phyloP scores from a whole-genome alignment of 2,113 vertebrate species.

The Ursus arctos region DNA sequence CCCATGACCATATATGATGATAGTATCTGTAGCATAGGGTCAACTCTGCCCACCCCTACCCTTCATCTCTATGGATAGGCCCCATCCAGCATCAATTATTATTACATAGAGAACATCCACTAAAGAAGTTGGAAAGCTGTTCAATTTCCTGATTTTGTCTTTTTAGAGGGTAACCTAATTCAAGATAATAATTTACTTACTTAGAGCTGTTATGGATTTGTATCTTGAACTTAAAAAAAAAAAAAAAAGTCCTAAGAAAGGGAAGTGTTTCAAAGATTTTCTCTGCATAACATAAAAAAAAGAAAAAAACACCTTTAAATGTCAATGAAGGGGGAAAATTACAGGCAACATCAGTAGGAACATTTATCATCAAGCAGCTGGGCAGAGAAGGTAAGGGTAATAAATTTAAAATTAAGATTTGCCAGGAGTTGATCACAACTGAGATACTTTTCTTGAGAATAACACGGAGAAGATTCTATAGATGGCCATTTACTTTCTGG shows the following conservation, averaged over 20 bases:
- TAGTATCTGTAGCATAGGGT: background rate
- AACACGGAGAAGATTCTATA: background rate
- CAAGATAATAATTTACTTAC: background rate
- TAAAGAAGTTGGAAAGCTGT: background rate
- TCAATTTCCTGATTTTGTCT: background rate
- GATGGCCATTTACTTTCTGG: background rate
- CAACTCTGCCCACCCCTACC: background rate
- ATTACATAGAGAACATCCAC: background rate
- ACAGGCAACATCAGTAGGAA: background rate
- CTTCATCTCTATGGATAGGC: background rate
- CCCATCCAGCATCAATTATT: background rate
- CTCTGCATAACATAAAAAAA: background rate
- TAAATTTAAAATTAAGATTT: background rate
- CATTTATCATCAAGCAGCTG: background rate
- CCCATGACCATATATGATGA: background rate
- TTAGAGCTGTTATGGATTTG: background rate
- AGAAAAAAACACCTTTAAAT: background rate
- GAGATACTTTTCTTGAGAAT: background rate
- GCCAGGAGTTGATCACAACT: background rate
- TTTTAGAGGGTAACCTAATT: background rate
- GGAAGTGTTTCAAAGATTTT: background rate
- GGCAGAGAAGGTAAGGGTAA: background rate
- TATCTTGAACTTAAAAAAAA: background rate
- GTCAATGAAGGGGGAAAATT: background rate
- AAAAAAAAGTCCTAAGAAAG: background rate